Conservation (phyloP, 2,113 vertebrate genomes). For the Scalopus aquaticus region DNA sequence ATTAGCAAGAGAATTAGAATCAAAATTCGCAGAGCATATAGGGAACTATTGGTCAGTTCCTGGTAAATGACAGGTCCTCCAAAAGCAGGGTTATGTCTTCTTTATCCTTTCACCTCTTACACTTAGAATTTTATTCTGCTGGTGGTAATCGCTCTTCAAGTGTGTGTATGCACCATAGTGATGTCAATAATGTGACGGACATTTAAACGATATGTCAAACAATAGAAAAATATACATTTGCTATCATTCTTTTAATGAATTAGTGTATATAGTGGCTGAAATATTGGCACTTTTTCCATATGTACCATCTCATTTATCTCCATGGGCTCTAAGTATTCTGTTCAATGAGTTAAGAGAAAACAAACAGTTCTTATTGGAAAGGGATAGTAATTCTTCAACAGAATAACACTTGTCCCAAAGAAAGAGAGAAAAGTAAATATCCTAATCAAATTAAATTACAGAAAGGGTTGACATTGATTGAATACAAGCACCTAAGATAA, state of each 20-base stretch:
- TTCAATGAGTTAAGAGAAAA: not conserved
- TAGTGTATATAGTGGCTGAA: not conserved
- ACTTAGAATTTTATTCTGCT: not conserved
- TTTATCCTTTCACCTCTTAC: not conserved
- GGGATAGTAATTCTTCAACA: not conserved
- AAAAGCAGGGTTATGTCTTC: not conserved
- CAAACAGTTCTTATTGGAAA: not conserved
- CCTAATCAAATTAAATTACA: constrained; percentile 7
- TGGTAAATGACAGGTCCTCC: not conserved
- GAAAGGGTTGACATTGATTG: not conserved
- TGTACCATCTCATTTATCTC: not conserved
- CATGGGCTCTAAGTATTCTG: not conserved
- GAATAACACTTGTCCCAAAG: not conserved
- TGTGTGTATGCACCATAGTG: too few relatives aligned
- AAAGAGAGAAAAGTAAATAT: not conserved
- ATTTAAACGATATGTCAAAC: not conserved
- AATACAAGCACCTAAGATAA: not conserved
- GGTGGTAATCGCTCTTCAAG: not conserved
- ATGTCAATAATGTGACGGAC: not conserved
- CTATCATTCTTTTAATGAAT: not conserved
- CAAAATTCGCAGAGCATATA: not conserved
- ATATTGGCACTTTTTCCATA: not conserved
- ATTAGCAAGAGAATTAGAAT: not conserved
- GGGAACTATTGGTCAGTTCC: not conserved
- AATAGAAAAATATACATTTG: not conserved